Percentiles rank a stretch among this genome's conserved stretches.
Conservation (phyloP, 2,113 vertebrate species). For the Oceanodroma tethys region DNA sequence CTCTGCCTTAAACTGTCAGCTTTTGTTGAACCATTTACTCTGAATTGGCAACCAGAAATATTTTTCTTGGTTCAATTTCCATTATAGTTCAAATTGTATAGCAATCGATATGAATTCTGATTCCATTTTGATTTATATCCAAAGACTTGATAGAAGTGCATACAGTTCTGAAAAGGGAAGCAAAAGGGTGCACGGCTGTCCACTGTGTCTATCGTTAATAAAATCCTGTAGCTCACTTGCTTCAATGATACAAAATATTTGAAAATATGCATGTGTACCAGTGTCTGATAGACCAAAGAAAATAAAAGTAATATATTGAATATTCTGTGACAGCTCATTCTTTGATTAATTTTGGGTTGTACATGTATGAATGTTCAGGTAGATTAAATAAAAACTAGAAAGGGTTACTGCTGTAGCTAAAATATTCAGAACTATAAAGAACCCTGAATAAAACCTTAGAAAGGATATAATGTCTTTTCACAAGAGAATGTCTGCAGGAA, state of each 20-base stretch:
- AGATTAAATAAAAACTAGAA: background rate
- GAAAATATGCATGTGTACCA: background rate
- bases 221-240: background rate
- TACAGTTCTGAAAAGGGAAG: background rate
- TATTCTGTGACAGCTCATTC: background rate
- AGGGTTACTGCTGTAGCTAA: background rate
- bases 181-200: accelerated
- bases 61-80: background rate
- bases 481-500: background rate
- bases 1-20: background rate
- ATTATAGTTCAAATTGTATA: background rate
- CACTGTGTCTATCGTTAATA: accelerated
- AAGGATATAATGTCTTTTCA: background rate
- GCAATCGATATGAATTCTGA: background rate
- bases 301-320: background rate
- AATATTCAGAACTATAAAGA: background rate
- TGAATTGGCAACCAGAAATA: background rate
- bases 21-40: background rate
- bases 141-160: background rate
- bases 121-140: background rate
- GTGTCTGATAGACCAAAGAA: background rate
- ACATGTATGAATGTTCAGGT: background rate
- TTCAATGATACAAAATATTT: background rate
- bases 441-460: background rate
- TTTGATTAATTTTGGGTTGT: background rate